These are phyloP conservation scores for Lithophane leautieri DNA, from an alignment of 2,888 invertebrate genomes.

Conservation along the genomic window DNA sequence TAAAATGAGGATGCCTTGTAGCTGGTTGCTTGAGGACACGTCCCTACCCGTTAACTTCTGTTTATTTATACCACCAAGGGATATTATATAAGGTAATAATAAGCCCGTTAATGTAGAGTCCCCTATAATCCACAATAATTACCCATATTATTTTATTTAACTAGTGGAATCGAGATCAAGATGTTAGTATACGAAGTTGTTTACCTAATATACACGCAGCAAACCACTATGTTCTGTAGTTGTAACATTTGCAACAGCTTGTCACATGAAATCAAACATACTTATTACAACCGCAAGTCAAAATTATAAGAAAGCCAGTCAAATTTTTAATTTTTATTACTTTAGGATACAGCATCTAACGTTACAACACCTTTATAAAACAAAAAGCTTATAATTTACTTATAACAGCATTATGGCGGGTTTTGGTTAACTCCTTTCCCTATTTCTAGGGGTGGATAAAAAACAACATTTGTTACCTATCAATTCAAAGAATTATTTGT, in stretches of 20 bases:
- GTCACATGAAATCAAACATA: conserved; percentile 48
- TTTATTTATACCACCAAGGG: conserved; percentile 11
- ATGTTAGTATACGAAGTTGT: conserved; percentile 27
- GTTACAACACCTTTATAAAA: conserved; percentile 1
- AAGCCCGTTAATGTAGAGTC: conserved; percentile 17
- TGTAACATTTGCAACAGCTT: conserved; percentile 36
- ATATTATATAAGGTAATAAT: conserved; percentile 35
- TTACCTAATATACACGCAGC: conserved; percentile 30
- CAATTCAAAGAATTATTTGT: background rate
- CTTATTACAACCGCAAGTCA: conserved; percentile 12
- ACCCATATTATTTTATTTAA: conserved; percentile 44
- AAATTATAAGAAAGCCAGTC: conserved; percentile 11
- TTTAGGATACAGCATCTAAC: background rate
- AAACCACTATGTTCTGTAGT: conserved; percentile 30
- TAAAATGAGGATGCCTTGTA: conserved; percentile 49
- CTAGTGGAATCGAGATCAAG: conserved; percentile 7
- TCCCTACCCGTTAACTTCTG: conserved; percentile 26
- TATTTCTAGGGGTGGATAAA: background rate
- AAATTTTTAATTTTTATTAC: conserved; percentile 28
- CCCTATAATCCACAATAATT: conserved; percentile 32
- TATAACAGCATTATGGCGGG: background rate
- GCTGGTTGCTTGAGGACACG: conserved; percentile 14
- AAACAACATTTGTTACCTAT: background rate
- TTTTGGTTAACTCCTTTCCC: background rate
- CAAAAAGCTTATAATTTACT: background rate